phyloP scores from a whole-genome alignment of 2,888 invertebrate species.

The Seira ritae region DNA sequence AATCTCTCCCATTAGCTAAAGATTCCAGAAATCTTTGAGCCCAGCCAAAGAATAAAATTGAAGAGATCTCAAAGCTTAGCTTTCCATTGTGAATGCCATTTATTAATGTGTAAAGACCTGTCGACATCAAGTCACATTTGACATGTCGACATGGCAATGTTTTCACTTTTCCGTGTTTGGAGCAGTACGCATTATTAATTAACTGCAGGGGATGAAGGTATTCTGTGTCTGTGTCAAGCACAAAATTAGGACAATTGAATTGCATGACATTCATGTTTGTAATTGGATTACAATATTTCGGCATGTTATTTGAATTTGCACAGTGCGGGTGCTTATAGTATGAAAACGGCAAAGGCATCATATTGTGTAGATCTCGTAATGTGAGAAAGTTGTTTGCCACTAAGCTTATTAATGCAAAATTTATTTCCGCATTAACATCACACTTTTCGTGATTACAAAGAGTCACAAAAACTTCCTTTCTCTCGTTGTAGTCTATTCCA shows the following conservation, averaged over 20 bases:
- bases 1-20: neutral
- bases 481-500: neutral
- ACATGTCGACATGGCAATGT: neutral
- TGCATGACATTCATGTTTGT: too few relatives aligned
- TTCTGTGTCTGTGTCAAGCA: neutral
- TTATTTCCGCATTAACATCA: neutral
- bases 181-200: neutral
- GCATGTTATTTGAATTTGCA: neutral
- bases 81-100: neutral
- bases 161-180: neutral
- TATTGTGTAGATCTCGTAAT: neutral
- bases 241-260: neutral
- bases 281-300: neutral
- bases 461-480: too few relatives aligned
- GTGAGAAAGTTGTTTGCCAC: neutral
- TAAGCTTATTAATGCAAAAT: neutral
- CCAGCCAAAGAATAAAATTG: neutral
- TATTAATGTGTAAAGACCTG: neutral
- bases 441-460: too few relatives aligned
- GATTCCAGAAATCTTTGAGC: neutral
- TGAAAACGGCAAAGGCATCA: neutral
- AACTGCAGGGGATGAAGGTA: neutral
- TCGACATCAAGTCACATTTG: neutral
- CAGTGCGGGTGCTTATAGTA: too few relatives aligned
- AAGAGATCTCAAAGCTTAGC: neutral